Percentiles rank a stretch among this genome's conserved stretches.
These are phyloP conservation scores for Hemibagrus wyckioides DNA, from an alignment of 2,113 vertebrate genomes.

Conservation along the genomic window DNA sequence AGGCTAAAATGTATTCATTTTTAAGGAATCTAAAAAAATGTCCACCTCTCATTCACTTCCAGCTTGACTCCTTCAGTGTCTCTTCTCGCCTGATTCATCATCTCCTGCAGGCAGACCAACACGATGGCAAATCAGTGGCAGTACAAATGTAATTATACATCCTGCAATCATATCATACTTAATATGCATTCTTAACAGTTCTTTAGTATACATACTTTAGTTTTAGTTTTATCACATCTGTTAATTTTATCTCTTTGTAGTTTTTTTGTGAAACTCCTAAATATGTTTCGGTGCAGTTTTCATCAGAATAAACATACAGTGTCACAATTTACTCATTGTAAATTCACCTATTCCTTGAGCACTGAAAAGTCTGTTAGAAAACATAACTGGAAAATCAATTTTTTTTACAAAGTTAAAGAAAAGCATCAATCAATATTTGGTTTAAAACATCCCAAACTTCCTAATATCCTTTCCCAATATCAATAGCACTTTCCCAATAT, in stretches of 20 bases:
- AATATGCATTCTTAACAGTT: background rate
- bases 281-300: background rate
- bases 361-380: background rate
- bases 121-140: background rate
- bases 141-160: background rate
- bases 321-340: background rate
- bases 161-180: background rate
- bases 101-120: constrained; percentile 75
- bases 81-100: constrained; percentile 93
- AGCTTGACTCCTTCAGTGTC: constrained; percentile 89
- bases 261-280: background rate
- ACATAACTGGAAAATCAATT: background rate
- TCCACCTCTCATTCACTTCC: constrained; percentile 95
- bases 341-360: background rate
- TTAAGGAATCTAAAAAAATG: background rate
- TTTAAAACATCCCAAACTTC: background rate
- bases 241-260: background rate
- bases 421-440: background rate
- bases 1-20: background rate
- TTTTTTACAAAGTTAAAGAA: background rate
- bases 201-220: background rate
- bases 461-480: background rate
- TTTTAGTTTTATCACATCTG: background rate
- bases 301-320: background rate
- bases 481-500: no score